These are phyloP conservation scores for Therioaphis trifolii DNA, from an alignment of 2,888 invertebrate genomes.

Conservation along the genomic window DNA sequence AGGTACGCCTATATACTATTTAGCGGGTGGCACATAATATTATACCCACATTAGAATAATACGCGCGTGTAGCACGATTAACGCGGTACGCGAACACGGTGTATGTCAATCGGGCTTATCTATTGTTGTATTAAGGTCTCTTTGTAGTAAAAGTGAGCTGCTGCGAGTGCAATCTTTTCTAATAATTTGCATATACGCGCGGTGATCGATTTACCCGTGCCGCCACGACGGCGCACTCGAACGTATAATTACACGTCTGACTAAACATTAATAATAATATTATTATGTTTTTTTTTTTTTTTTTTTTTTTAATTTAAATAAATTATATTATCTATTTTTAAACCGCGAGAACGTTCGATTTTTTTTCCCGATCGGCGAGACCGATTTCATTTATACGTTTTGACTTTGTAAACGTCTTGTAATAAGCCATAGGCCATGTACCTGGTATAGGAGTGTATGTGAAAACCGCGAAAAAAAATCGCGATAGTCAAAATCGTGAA, in stretches of 20 bases:
- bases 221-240: not conserved
- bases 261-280: not conserved
- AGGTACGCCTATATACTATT: not conserved
- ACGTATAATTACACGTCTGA: not conserved
- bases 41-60: not conserved
- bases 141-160: too few relatives aligned
- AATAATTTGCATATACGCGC: constrained; percentile 22
- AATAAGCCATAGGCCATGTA: too few relatives aligned
- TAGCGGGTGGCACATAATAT: not conserved
- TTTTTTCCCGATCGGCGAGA: too few relatives aligned
- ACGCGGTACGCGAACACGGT: constrained; percentile 2
- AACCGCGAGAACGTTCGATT: not conserved
- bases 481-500: too few relatives aligned
- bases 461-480: too few relatives aligned
- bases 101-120: constrained; percentile 1
- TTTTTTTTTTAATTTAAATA: too few relatives aligned
- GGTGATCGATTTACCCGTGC: not conserved
- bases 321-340: too few relatives aligned
- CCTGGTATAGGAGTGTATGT: too few relatives aligned
- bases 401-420: too few relatives aligned
- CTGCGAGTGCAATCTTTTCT: not conserved
- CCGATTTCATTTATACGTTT: too few relatives aligned
- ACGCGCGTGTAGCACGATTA: constrained; percentile 24
- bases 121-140: constrained; percentile 25
- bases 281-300: too few relatives aligned